Evolutionary conservation across 2,797 vertebrate species (phyloP), one percentile per base, ranked within the genome.

Genomic region (Cyclopterus lumpus): DNA sequence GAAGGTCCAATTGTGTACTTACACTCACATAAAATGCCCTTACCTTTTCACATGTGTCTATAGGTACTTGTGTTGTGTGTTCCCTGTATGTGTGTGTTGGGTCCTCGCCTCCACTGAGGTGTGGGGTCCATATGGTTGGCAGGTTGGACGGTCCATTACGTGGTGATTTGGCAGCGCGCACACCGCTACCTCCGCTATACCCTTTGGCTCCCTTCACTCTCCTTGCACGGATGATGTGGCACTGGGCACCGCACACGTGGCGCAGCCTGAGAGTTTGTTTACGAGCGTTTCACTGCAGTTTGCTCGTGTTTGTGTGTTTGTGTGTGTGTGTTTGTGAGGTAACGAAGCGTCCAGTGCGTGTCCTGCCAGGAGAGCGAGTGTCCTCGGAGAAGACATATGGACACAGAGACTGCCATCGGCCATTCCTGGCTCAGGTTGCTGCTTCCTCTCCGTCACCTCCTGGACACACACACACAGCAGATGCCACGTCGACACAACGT

Each of bases 141-240:
- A 85, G 84, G 86, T 80, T 79, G 69, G 71, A 73, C 80, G 65
- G 79, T 89, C 85, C 77, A 83, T 88, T 90, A 90, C 81, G 81
- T 80, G 88, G 74, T 64, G 67, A 86, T 90, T 92, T 93, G 89
- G 89, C 89, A 86, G 72, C n/a, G 53, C 61, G 61, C 82, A 72
- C 67, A 30, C 65, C 63, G 60, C 83, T 89, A 74, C 79, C 80
- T 78, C 85, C 30, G 67, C 77, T 74, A n/a, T n/a, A 44, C 66
- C 71, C 73, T 82, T 67, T 82, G n/a, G 7, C 71, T 84, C 75
- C 79, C 76, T 67, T 49, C 69, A 66, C 75, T 46, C 76, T 80
- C 66, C 81, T n/a, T 66, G 62, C 71, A 73, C 53, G 72, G 77
- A 84, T 79, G 77, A 81, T 81, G 83, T 77, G 70, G 62, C 74